Conservation (phyloP, 2,888 invertebrate species). For the Iphiclides podalirius region DNA sequence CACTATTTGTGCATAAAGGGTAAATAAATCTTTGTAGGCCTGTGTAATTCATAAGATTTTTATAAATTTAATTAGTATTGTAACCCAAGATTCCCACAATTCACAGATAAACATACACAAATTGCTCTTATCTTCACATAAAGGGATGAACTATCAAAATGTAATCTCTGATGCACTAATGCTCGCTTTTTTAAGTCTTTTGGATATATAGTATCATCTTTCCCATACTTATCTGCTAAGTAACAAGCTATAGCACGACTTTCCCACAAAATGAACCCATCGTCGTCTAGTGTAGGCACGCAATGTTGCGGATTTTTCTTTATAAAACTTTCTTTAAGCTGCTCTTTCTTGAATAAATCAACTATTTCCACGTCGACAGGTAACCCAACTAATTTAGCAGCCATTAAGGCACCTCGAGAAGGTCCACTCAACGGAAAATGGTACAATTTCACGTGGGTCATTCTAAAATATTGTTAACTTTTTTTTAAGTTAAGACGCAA, state of each 20-base stretch:
- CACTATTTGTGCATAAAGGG: no score
- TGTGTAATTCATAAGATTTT: no score
- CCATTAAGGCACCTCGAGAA: constrained; percentile 80
- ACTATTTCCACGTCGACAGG: constrained; percentile 69
- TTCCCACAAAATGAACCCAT: constrained; percentile 83
- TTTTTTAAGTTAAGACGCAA: no score
- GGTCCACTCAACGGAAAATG: constrained; percentile 81
- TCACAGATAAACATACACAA: constrained; percentile 63
- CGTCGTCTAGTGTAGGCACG: constrained; percentile 83
- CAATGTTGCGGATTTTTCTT: constrained; percentile 83
- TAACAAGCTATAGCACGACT: constrained; percentile 82
- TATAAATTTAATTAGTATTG: no score
- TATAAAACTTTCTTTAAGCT: constrained; percentile 73
- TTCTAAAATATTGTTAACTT: no score
- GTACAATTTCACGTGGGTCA: constrained; percentile 64
- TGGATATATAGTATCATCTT: constrained; percentile 80
- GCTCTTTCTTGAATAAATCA: constrained; percentile 79
- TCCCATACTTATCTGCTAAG: constrained; percentile 79
- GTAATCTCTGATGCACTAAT: constrained; percentile 79
- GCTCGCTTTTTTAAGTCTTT: constrained; percentile 76
- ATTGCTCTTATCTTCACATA: constrained; percentile 81
- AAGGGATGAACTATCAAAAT: constrained; percentile 81
- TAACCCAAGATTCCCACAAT: no score
- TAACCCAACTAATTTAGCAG: constrained; percentile 77
- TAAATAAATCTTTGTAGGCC: no score